These are phyloP conservation scores for Sitodiplosis mosellana DNA, from an alignment of 1,140 invertebrate species.

Conservation along the genomic window DNA sequence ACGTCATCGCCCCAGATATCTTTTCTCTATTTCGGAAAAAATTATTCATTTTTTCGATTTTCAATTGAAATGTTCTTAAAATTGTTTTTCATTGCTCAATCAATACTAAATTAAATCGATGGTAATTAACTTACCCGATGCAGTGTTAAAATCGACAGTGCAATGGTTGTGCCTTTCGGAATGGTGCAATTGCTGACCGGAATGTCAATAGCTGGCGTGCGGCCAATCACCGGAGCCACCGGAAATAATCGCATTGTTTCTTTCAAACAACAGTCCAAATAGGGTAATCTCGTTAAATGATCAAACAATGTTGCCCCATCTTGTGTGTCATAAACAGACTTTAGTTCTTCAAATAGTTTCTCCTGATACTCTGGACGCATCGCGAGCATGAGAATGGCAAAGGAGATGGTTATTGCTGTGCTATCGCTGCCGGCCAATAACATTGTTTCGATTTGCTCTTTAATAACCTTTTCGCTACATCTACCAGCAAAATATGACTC, in stretches of 20 bases:
- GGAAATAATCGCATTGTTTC: conserved; percentile 26
- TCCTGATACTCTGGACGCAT: conserved; percentile 20
- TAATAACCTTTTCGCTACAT: background rate
- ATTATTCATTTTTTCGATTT: too few species aligned
- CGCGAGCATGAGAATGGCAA: conserved; percentile 11
- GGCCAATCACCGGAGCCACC: conserved; percentile 14
- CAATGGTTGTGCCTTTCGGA: background rate
- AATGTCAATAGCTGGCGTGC: conserved; percentile 9
- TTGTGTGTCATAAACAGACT: conserved; percentile 26
- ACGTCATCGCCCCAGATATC: conserved; percentile 20
- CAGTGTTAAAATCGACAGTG: background rate
- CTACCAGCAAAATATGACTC: background rate
- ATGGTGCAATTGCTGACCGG: background rate
- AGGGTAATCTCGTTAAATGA: conserved; percentile 37
- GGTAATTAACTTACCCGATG: background rate
- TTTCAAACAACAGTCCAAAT: conserved; percentile 41
- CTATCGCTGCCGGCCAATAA: background rate
- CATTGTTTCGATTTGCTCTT: background rate
- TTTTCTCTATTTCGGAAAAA: background rate
- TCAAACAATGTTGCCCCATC: conserved; percentile 23
- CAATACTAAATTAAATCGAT: too few species aligned
- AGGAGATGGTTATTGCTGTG: background rate
- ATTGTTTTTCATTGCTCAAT: too few species aligned
- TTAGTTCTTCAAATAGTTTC: conserved; percentile 36
- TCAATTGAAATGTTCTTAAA: too few species aligned